Percentiles rank a stretch among this genome's conserved stretches.
Evolutionary conservation across 2,797 vertebrate genomes (phyloP).

Genomic region (Microchirus variegatus): DNA sequence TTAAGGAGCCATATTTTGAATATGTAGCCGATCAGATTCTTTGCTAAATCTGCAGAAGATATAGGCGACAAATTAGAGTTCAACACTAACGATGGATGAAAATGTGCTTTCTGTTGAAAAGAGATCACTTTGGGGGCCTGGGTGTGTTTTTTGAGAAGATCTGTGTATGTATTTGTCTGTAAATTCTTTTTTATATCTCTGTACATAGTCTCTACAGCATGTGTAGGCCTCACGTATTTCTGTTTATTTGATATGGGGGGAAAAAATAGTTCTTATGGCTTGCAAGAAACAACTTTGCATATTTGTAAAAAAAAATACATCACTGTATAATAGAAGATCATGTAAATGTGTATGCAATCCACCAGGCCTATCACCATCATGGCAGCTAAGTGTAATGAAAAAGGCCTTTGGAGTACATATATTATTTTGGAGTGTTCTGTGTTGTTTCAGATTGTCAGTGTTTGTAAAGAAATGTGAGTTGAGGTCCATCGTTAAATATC

Average conservation of each 20-base stretch:
- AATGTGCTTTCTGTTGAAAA: constrained; percentile 22
- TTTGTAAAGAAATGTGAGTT: constrained; percentile 37
- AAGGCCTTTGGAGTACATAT: constrained; percentile 62
- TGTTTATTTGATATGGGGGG: constrained; percentile 73
- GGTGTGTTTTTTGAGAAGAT: constrained; percentile 50
- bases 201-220: constrained; percentile 77
- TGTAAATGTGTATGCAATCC: constrained; percentile 62
- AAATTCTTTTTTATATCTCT: constrained; percentile 68
- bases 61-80: constrained; percentile 9
- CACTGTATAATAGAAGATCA: constrained; percentile 57
- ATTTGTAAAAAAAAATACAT: constrained; percentile 78
- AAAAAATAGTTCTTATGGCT: constrained; percentile 62
- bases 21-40: constrained; percentile 36
- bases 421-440: constrained; percentile 40
- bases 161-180: constrained; percentile 54
- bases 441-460: constrained; percentile 41
- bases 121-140: constrained; percentile 25
- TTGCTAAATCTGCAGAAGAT: constrained; percentile 8
- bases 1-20: constrained; percentile 4
- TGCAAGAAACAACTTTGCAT: constrained; percentile 71
- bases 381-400: constrained; percentile 80
- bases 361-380: constrained; percentile 70
- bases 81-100: constrained; percentile 29
- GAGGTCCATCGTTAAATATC: background rate
- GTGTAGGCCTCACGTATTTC: constrained; percentile 75